Conservation (phyloP, 1,140 invertebrate species). For the Bombus waltoni region DNA sequence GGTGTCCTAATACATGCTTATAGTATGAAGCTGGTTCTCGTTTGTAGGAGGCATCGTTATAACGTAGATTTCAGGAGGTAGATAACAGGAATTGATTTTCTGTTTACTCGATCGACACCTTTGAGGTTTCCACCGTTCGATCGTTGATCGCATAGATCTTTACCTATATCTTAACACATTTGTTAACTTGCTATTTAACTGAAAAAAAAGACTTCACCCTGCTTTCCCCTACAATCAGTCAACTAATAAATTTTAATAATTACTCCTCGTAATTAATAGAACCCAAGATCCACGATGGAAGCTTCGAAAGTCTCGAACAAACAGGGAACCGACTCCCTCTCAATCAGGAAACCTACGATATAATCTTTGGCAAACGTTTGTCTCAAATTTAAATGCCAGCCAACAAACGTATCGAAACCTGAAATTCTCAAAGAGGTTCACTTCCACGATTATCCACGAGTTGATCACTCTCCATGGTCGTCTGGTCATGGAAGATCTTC, state of each 20-base stretch:
- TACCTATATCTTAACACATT: neutral
- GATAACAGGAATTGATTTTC: neutral
- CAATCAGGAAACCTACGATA: neutral
- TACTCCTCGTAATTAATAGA: neutral
- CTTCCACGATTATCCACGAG: too few relatives aligned
- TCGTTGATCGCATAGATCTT: neutral
- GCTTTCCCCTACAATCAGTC: neutral
- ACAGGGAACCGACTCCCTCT: neutral
- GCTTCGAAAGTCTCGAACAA: neutral
- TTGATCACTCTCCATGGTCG: too few relatives aligned
- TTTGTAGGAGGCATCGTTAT: too few relatives aligned
- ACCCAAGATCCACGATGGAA: neutral
- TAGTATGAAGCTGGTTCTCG: too few relatives aligned
- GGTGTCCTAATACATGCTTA: too few relatives aligned
- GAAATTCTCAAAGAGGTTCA: too few relatives aligned
- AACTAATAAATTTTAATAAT: neutral
- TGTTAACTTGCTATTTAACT: neutral
- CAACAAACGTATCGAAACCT: too few relatives aligned
- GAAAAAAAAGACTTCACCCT: neutral
- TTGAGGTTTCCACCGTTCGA: neutral
- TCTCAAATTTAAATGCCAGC: too few relatives aligned
- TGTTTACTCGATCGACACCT: neutral
- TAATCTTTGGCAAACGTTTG: too few relatives aligned
- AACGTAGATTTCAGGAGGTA: too few relatives aligned
- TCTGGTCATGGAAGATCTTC: constrained; percentile 5